phyloP scores from a whole-genome alignment of 2,113 vertebrate genomes.

The Ameiurus melas region DNA sequence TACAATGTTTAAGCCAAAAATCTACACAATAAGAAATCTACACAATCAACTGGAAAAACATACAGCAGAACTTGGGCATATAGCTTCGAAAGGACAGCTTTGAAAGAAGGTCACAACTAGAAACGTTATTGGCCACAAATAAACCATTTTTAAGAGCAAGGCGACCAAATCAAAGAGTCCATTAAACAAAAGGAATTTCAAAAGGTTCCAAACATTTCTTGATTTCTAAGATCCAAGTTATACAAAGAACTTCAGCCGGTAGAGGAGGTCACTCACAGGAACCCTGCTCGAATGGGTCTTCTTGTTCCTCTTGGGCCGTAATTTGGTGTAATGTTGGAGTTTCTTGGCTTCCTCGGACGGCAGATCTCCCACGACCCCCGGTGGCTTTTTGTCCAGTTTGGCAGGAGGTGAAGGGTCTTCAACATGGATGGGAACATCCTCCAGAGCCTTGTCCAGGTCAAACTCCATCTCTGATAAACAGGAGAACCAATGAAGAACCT shows the following conservation, averaged over 20 bases:
- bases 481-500: background rate
- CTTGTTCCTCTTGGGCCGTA: slow-evolving; percentile 89
- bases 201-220: background rate
- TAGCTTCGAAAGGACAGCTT: background rate
- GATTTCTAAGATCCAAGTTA: background rate
- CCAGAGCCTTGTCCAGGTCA: slow-evolving; percentile 94
- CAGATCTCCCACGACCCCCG: slow-evolving; percentile 81
- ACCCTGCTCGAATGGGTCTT: slow-evolving; percentile 87
- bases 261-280: slow-evolving; percentile 76
- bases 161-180: background rate
- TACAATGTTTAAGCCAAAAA: background rate
- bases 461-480: slow-evolving; percentile 90
- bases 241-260: background rate
- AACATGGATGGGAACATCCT: slow-evolving; percentile 84
- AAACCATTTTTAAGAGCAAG: background rate
- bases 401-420: slow-evolving; percentile 74
- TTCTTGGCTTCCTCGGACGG: slow-evolving; percentile 93
- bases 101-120: background rate
- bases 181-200: background rate
- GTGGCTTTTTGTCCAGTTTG: slow-evolving; percentile 76
- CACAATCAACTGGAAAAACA: background rate
- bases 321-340: slow-evolving; percentile 94
- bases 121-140: background rate
- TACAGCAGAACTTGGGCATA: background rate
- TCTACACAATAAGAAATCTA: background rate